phyloP scores from a whole-genome alignment of 1,140 invertebrate species.

The Leptestheria dahalacensis region DNA sequence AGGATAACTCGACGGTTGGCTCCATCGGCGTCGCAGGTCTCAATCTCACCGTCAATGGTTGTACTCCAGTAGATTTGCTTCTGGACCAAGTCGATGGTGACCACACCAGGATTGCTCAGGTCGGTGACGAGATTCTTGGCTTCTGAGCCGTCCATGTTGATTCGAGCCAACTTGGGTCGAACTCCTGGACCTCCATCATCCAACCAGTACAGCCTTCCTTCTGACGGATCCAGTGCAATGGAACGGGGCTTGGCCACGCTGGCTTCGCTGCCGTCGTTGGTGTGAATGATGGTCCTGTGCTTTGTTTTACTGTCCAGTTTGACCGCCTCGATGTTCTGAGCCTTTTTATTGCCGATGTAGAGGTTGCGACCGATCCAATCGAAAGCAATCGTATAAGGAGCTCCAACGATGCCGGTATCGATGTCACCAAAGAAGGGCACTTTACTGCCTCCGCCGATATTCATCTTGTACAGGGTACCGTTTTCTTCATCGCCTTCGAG shows the following conservation, averaged over 20 bases:
- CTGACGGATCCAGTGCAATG: constrained; percentile 75
- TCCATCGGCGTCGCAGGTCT: constrained; percentile 59
- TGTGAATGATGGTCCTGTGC: constrained; percentile 71
- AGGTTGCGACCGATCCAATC: constrained; percentile 93
- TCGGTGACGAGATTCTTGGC: constrained; percentile 45
- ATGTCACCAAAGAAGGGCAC: constrained; percentile 57
- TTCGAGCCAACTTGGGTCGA: constrained; percentile 73
- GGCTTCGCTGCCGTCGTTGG: constrained; percentile 71
- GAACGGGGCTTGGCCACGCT: constrained; percentile 77
- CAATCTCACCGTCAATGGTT: constrained; percentile 50
- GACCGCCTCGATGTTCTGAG: constrained; percentile 84
- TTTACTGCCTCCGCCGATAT: constrained; percentile 71
- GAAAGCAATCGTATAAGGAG: constrained; percentile 78
- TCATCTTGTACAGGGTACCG: constrained; percentile 62
- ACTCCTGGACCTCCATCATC: constrained; percentile 86
- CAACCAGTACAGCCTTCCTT: constrained; percentile 87
- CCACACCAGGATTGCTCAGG: constrained; percentile 56
- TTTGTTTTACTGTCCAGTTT: constrained; percentile 68
- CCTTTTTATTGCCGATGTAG: constrained; percentile 79
- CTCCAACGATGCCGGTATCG: constrained; percentile 70
- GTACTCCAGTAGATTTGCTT: constrained; percentile 77
- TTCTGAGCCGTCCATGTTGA: constrained; percentile 84
- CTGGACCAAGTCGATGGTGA: constrained; percentile 69
- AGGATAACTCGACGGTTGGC: constrained; percentile 50
- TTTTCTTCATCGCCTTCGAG: constrained; percentile 38